These are phyloP conservation scores for Pyrgilauda ruficollis DNA, from an alignment of 2,113 vertebrate species.

Conservation along the genomic window DNA sequence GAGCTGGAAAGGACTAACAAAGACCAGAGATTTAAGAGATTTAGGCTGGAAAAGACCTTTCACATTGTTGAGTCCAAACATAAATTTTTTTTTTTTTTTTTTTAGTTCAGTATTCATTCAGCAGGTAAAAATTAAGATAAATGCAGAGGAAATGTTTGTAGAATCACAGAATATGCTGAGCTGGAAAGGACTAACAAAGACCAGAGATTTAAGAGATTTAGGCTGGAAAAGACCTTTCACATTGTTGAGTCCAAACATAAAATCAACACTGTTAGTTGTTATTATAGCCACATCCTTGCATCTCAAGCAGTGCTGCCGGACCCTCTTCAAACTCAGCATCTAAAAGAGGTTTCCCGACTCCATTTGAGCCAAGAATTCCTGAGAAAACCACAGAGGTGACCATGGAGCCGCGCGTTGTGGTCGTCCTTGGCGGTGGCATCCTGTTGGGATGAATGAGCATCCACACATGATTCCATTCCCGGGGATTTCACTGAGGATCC, in stretches of 20 bases:
- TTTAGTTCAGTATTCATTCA: background rate
- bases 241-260: background rate
- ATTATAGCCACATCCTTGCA: rapidly evolving
- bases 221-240: background rate
- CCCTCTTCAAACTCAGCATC: background rate
- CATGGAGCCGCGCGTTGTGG: background rate
- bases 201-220: background rate
- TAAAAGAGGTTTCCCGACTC: background rate
- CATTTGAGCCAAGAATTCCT: background rate
- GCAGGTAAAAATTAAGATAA: background rate
- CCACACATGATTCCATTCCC: background rate
- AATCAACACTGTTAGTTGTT: background rate
- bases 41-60: background rate
- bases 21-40: background rate
- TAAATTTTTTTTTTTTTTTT: background rate
- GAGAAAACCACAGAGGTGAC: background rate
- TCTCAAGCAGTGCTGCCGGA: background rate
- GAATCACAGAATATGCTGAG: background rate
- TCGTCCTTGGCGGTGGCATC: background rate
- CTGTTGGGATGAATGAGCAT: background rate
- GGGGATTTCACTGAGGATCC: background rate
- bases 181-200: background rate
- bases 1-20: background rate
- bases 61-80: background rate
- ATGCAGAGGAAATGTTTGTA: background rate